Evolutionary conservation across 2,797 vertebrate genomes (phyloP).

Genomic region (Schizopygopsis pylzovi): DNA sequence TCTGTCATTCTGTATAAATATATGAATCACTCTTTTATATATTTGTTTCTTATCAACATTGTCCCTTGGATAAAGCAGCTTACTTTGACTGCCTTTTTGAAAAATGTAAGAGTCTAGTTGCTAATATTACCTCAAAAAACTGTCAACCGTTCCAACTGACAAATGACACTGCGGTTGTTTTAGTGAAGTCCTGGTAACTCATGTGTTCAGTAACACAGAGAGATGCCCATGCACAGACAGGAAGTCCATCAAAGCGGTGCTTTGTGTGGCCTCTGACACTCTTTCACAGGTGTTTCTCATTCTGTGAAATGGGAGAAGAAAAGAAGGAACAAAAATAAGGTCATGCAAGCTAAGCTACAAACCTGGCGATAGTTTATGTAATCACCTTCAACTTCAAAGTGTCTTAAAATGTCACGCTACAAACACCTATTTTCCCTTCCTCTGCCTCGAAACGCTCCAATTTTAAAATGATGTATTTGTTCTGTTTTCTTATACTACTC

Average conservation of each 20-base stretch:
- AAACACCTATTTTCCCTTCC: neutral
- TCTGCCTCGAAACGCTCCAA: neutral
- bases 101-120: neutral
- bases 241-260: neutral
- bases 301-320: slow-evolving; percentile 9
- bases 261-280: neutral
- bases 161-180: neutral
- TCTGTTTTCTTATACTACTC: neutral
- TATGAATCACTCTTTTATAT: too few species aligned
- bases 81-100: too few species aligned
- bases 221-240: neutral
- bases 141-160: neutral
- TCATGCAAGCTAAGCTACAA: slow-evolving; percentile 30
- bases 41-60: fast-evolving
- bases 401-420: slow-evolving; percentile 8
- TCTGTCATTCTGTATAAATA: neutral
- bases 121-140: neutral
- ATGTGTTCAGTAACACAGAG: neutral
- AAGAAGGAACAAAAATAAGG: neutral
- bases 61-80: neutral
- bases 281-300: slow-evolving; percentile 39
- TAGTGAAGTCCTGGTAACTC: neutral
- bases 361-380: slow-evolving; percentile 40
- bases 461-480: slow-evolving; percentile 16
- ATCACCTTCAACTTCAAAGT: slow-evolving; percentile 41